Evolutionary conservation across 2,888 invertebrate species (phyloP).

Genomic region (Habroteleia sp.): DNA sequence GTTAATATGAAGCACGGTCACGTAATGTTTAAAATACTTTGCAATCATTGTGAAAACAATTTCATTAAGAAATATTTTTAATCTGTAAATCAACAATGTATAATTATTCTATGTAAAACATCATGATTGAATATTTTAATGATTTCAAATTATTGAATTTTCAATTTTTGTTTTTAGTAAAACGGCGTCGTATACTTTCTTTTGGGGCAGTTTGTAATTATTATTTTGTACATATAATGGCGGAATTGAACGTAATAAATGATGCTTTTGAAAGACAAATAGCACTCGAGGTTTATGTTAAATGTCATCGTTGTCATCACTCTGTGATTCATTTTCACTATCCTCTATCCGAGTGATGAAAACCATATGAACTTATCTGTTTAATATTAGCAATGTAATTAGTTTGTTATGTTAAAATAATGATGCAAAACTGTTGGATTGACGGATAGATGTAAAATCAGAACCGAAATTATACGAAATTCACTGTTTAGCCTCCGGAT

Average conservation of each 20-base stretch:
- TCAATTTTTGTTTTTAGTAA: too few relatives aligned
- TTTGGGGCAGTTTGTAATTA: too few relatives aligned
- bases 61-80: too few relatives aligned
- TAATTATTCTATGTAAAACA: too few relatives aligned
- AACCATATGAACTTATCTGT: slow-evolving; percentile 24
- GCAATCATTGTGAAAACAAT: too few relatives aligned
- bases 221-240: slow-evolving; percentile 35
- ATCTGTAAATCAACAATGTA: too few relatives aligned
- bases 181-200: too few relatives aligned
- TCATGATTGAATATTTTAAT: too few relatives aligned
- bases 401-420: slow-evolving; percentile 36
- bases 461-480: slow-evolving; percentile 12
- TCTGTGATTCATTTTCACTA: slow-evolving; percentile 21
- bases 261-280: slow-evolving; percentile 12
- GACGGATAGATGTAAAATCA: slow-evolving; percentile 12
- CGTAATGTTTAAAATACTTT: too few relatives aligned
- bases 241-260: slow-evolving; percentile 27
- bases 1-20: too few relatives aligned
- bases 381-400: slow-evolving; percentile 36
- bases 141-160: too few relatives aligned
- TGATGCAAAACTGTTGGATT: slow-evolving; percentile 28
- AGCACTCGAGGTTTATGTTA: slow-evolving; percentile 33
- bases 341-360: slow-evolving; percentile 11
- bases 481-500: slow-evolving; percentile 37
- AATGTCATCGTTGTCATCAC: slow-evolving; percentile 26